A percentile compares a stretch with the other conserved stretches of the same genome.
Conservation (phyloP, 2,113 vertebrate species). For the Psammodynastes pulverulentus region DNA sequence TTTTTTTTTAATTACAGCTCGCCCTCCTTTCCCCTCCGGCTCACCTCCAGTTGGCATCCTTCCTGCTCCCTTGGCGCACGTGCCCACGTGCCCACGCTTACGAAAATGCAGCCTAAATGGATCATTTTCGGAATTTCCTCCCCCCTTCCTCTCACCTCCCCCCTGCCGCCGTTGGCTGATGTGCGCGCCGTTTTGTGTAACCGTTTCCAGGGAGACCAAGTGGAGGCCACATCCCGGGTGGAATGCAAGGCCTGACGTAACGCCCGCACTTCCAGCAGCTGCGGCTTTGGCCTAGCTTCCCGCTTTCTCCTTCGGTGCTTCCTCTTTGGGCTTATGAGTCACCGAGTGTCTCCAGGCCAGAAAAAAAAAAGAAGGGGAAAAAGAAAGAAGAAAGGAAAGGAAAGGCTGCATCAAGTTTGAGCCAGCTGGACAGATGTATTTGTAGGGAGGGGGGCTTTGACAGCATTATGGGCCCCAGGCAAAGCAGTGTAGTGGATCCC, state of each 20-base stretch:
- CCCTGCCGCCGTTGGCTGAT: neutral
- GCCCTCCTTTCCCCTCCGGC: neutral
- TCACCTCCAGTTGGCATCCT: neutral
- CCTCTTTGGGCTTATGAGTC: neutral
- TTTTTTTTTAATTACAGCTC: neutral
- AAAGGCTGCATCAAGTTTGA: neutral
- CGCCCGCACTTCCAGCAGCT: neutral
- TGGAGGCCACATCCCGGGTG: neutral
- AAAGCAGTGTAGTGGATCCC: no score
- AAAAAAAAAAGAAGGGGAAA: neutral
- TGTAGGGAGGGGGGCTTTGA: neutral
- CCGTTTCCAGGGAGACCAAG: neutral
- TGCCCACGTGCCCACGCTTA: neutral
- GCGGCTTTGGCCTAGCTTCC: neutral
- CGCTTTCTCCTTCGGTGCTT: neutral
- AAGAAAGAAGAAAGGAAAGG: neutral
- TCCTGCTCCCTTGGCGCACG: neutral
- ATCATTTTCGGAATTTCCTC: neutral
- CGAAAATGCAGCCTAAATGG: neutral
- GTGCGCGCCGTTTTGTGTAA: neutral
- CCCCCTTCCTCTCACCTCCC: neutral
- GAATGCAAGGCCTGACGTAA: constrained; percentile 3
- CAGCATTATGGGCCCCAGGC: no score
- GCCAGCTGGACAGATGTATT: no score
- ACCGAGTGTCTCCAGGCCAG: neutral